A percentile compares a stretch with the other conserved stretches of the same genome.
Conservation (phyloP, 2,888 invertebrate species). For the Stratiomys singularior region DNA sequence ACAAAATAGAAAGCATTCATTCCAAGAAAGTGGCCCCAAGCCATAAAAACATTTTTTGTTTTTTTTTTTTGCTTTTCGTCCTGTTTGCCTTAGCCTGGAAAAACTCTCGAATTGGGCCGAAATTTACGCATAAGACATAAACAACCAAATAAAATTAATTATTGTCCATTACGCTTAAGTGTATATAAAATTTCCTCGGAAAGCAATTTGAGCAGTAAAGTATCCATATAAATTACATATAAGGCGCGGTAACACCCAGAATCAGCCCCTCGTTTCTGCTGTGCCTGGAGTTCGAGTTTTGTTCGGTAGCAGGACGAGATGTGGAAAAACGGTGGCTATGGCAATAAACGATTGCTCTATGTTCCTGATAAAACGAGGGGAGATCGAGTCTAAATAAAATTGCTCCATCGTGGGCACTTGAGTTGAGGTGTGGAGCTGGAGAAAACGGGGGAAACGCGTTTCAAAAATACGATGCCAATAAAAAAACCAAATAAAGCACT, state of each 20-base stretch:
- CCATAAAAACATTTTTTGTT: constrained; percentile 40
- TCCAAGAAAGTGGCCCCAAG: constrained; percentile 41
- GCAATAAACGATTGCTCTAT: constrained; percentile 23
- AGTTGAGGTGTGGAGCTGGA: not conserved
- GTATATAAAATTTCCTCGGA: constrained; percentile 63
- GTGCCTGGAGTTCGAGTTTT: not conserved
- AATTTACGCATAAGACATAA: constrained; percentile 53
- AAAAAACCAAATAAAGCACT: constrained; percentile 52
- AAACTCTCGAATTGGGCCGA: constrained; percentile 29
- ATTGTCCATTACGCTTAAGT: constrained; percentile 67
- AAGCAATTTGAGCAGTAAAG: constrained; percentile 67
- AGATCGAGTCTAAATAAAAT: constrained; percentile 16
- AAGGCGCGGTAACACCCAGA: constrained; percentile 47
- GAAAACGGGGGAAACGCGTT: constrained; percentile 2
- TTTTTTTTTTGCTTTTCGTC: constrained; percentile 3
- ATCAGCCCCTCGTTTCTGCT: not conserved
- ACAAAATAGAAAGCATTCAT: constrained; percentile 44
- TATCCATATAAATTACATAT: constrained; percentile 66
- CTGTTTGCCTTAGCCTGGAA: not conserved
- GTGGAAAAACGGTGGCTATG: not conserved
- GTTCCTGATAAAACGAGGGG: not conserved
- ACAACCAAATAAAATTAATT: constrained; percentile 65
- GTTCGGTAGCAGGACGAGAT: not conserved
- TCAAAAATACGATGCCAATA: constrained; percentile 51
- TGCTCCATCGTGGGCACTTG: constrained; percentile 5